These are phyloP conservation scores for Pterois miles DNA, from an alignment of 2,797 vertebrate species.

Conservation along the genomic window DNA sequence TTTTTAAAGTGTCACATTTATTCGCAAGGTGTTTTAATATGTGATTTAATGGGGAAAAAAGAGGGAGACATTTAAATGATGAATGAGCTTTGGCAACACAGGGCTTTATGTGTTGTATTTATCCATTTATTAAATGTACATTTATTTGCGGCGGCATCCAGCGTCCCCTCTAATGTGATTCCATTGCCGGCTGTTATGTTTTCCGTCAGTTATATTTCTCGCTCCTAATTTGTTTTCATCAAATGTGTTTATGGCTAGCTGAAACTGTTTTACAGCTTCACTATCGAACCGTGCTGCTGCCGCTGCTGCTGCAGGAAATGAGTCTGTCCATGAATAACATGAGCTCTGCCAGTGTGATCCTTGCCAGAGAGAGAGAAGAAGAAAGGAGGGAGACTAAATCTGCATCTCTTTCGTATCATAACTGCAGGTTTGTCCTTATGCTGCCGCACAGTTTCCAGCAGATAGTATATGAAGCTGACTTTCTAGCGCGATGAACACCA, in stretches of 20 bases:
- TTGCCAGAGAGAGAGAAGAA: constrained; percentile 49
- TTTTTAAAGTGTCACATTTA: constrained; percentile 66
- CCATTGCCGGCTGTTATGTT: constrained; percentile 83
- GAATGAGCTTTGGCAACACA: constrained; percentile 75
- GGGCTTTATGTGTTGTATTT: constrained; percentile 79
- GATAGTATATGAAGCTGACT: constrained; percentile 48
- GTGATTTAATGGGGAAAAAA: constrained; percentile 72
- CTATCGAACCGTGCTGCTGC: constrained; percentile 75
- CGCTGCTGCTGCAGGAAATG: constrained; percentile 80
- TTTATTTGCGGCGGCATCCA: constrained; percentile 81
- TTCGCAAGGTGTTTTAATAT: constrained; percentile 72
- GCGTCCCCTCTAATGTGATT: constrained; percentile 81
- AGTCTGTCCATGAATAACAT: constrained; percentile 81
- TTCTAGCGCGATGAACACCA: constrained; percentile 56
- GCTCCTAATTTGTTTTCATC: constrained; percentile 86
- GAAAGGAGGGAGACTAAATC: constrained; percentile 51
- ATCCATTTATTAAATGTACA: constrained; percentile 85
- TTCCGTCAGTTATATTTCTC: constrained; percentile 84
- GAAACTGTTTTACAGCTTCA: constrained; percentile 84
- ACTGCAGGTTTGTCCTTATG: constrained; percentile 46
- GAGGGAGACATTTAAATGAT: constrained; percentile 78
- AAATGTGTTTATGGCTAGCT: constrained; percentile 85
- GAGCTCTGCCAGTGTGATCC: constrained; percentile 66
- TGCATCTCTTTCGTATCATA: constrained; percentile 52
- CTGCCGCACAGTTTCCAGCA: constrained; percentile 29